Conservation (phyloP, 2,888 invertebrate species). For the Pycnomerus fuliginosus region DNA sequence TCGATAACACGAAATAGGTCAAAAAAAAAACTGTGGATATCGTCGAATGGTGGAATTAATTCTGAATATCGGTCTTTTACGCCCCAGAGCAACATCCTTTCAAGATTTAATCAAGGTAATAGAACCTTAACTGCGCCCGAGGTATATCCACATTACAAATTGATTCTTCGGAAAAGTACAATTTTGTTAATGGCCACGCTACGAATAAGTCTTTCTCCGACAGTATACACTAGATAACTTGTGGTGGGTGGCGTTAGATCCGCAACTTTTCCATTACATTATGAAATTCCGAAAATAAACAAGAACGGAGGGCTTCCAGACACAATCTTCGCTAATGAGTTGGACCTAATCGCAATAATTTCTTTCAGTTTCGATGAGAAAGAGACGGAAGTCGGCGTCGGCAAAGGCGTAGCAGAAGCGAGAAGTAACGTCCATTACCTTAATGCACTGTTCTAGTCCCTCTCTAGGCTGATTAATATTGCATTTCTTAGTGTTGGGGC, state of each 20-base stretch:
- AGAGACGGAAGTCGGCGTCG: constrained; percentile 9
- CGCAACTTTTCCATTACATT: constrained; percentile 29
- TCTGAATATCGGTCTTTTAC: too few relatives aligned
- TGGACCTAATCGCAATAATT: too few relatives aligned
- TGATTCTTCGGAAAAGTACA: constrained; percentile 36
- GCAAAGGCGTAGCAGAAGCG: constrained; percentile 20
- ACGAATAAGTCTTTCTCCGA: constrained; percentile 29
- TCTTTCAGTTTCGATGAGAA: too few relatives aligned
- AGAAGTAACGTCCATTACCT: constrained; percentile 50
- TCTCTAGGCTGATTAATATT: constrained; percentile 62
- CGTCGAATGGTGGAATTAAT: too few relatives aligned
- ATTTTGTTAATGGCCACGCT: constrained; percentile 34
- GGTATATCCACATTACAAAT: constrained; percentile 34
- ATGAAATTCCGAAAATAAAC: constrained; percentile 24
- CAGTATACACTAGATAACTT: constrained; percentile 19
- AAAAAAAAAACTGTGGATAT: too few relatives aligned
- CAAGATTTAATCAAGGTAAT: constrained; percentile 38
- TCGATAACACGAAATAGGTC: too few relatives aligned
- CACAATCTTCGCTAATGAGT: too few relatives aligned
- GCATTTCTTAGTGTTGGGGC: constrained; percentile 57
- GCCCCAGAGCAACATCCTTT: too few relatives aligned
- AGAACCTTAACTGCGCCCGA: constrained; percentile 29
- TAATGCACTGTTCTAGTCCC: constrained; percentile 54
- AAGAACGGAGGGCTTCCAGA: too few relatives aligned
- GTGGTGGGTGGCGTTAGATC: constrained; percentile 3